A percentile compares a stretch with the other conserved stretches of the same genome.
phyloP scores from a whole-genome alignment of 2,113 vertebrate species.

The Synodontis membranacea region DNA sequence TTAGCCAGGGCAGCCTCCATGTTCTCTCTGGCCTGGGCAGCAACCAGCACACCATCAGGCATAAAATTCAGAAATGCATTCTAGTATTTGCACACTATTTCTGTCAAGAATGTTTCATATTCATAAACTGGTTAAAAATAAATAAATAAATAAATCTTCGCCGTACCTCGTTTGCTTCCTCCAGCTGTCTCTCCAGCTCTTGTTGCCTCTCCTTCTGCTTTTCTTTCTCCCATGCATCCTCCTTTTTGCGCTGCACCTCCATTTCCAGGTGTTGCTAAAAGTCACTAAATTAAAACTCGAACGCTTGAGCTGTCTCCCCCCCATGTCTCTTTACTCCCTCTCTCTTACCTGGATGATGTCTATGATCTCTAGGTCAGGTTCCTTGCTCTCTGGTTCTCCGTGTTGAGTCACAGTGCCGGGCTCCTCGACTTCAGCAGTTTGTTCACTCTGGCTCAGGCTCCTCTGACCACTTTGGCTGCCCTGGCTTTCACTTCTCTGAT shows the following conservation, averaged over 20 bases:
- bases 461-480: slow-evolving; percentile 45
- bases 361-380: slow-evolving; percentile 70
- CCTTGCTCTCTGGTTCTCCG: slow-evolving; percentile 65
- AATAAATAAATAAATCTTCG: not conserved
- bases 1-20: slow-evolving; percentile 70
- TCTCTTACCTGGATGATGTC: slow-evolving; percentile 72
- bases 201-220: slow-evolving; percentile 70
- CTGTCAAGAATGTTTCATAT: not conserved
- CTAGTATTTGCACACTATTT: not conserved
- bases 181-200: slow-evolving; percentile 72
- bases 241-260: slow-evolving; percentile 65
- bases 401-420: slow-evolving; percentile 52
- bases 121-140: no score
- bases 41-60: not conserved
- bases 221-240: slow-evolving; percentile 67
- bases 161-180: slow-evolving; percentile 72
- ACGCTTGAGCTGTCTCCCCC: not conserved
- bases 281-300: not conserved
- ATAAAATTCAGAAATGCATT: not conserved
- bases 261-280: slow-evolving; percentile 71
- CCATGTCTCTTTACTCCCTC: not conserved
- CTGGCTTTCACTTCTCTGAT: slow-evolving; percentile 46
- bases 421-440: slow-evolving; percentile 55
- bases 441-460: slow-evolving; percentile 56
- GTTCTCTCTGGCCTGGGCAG: slow-evolving; percentile 66